A percentile compares a stretch with the other conserved stretches of the same genome.
Evolutionary conservation across 1,140 invertebrate species (phyloP).

Genomic region (Drosophila suzukii): DNA sequence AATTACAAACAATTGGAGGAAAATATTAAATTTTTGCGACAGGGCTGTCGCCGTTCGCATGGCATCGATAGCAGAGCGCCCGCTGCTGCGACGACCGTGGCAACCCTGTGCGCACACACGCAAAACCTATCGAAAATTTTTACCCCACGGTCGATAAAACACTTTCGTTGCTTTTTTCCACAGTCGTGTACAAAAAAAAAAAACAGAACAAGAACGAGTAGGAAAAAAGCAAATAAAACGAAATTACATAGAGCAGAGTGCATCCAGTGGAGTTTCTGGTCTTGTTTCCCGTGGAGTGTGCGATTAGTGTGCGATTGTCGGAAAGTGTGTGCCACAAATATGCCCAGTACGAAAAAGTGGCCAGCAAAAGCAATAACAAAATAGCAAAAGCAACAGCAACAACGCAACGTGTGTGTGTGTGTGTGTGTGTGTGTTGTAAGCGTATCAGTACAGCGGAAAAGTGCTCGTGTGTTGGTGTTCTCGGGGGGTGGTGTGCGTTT

Average conservation of each 20-base stretch:
- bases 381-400: constrained; percentile 4
- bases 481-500: constrained; percentile 37
- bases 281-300: constrained; percentile 37
- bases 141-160: constrained; percentile 69
- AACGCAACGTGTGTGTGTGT: constrained; percentile 23
- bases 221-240: constrained; percentile 41
- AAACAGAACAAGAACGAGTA: neutral
- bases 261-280: constrained; percentile 22
- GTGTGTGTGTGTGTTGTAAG: constrained; percentile 47
- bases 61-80: constrained; percentile 21
- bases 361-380: constrained; percentile 65
- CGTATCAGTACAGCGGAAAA: constrained; percentile 15
- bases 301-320: constrained; percentile 21
- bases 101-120: constrained; percentile 43
- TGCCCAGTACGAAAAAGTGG: constrained; percentile 73
- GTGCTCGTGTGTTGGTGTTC: constrained; percentile 29
- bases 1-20: constrained; percentile 53
- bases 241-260: constrained; percentile 13
- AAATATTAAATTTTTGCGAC: constrained; percentile 68
- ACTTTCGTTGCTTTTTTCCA: constrained; percentile 60
- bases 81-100: constrained; percentile 20
- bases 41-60: constrained; percentile 55
- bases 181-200: constrained; percentile 69
- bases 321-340: constrained; percentile 56
- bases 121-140: constrained; percentile 57